Conservation (phyloP, 2,888 invertebrate species). For the Sphaerophoria rueppellii region DNA sequence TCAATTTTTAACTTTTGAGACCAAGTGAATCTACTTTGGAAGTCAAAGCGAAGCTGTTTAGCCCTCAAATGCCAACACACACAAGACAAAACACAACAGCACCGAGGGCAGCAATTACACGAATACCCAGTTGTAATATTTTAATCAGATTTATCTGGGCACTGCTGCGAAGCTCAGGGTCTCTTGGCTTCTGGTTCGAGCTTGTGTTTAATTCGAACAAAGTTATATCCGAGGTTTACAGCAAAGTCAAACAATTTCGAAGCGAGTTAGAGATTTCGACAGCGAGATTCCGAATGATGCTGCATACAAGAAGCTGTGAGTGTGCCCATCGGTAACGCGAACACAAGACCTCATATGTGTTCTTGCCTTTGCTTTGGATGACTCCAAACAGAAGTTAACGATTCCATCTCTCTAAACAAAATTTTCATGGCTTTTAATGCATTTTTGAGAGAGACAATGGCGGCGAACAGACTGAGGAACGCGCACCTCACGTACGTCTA, state of each 20-base stretch:
- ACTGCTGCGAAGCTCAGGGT: conserved; percentile 18
- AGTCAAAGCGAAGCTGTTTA: conserved; percentile 17
- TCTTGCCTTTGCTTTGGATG: conserved; percentile 2
- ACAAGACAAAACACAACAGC: conserved; percentile 11
- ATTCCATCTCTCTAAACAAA: conserved; percentile 71
- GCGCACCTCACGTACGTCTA: conserved; percentile 64
- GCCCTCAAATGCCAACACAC: conserved; percentile 13
- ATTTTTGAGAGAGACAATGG: conserved; percentile 46
- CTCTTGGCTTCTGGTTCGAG: neutral
- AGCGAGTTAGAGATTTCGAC: conserved; percentile 59
- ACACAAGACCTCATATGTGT: neutral
- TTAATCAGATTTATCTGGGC: conserved; percentile 70
- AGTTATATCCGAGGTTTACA: neutral
- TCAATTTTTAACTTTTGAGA: neutral
- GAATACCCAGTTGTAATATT: conserved; percentile 70
- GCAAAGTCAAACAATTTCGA: conserved; percentile 27
- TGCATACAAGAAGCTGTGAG: conserved; percentile 13
- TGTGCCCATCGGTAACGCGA: conserved; percentile 38
- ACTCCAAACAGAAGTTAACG: conserved; percentile 67
- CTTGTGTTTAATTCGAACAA: conserved; percentile 9
- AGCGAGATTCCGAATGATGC: conserved; percentile 40
- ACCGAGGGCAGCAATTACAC: conserved; percentile 70
- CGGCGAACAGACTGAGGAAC: conserved; percentile 32
- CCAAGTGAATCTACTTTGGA: neutral
- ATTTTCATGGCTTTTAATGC: conserved; percentile 68